These are phyloP conservation scores for Xiphorhynchus elegans DNA, from an alignment of 2,113 vertebrate genomes.

Conservation along the genomic window DNA sequence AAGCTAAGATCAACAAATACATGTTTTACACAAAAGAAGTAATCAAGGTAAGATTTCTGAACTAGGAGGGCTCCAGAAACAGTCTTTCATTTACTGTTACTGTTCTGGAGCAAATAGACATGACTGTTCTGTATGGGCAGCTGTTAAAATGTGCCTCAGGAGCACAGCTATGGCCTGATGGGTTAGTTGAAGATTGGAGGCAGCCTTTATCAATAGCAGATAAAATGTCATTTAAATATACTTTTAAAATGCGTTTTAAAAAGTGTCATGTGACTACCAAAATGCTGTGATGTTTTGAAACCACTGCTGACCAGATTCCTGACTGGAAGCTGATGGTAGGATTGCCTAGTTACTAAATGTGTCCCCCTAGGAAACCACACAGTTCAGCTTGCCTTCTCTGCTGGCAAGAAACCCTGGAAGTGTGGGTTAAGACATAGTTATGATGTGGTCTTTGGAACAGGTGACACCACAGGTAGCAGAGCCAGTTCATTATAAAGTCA, in stretches of 20 bases:
- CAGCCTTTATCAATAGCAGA: neutral
- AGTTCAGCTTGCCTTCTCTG: neutral
- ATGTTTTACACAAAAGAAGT: neutral
- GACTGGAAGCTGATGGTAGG: neutral
- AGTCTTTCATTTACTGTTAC: neutral
- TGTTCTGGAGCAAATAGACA: neutral
- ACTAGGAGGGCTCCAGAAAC: neutral
- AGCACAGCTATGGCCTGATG: neutral
- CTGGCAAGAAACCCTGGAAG: neutral
- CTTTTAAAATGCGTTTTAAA: neutral
- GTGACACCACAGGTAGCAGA: neutral
- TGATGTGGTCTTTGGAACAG: neutral
- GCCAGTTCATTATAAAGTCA: neutral
- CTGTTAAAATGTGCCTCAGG: neutral
- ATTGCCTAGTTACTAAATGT: neutral
- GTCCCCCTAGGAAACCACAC: neutral
- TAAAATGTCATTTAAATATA: neutral
- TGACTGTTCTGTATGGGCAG: neutral
- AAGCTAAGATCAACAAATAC: neutral
- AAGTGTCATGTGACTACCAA: neutral
- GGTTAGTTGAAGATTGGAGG: neutral
- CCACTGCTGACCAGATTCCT: neutral
- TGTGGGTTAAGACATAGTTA: neutral
- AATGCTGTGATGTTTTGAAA: neutral
- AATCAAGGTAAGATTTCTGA: neutral